Evolutionary conservation across 2,888 invertebrate genomes (phyloP).

Genomic region (Ormyrus pomaceus): DNA sequence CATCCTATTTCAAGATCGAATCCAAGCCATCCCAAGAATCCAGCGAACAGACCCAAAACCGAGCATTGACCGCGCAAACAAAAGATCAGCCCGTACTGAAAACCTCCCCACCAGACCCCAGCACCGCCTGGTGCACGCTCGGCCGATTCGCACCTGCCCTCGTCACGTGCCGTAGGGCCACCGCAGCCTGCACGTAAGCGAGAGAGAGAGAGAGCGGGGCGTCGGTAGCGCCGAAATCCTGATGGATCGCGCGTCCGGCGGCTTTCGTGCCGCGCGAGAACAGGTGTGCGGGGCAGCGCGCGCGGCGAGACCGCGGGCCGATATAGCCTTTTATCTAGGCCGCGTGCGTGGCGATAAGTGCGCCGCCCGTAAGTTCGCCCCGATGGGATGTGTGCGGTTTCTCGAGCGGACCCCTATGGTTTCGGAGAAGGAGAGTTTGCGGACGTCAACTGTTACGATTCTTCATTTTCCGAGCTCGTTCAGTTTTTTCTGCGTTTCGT

Average conservation of each 20-base stretch:
- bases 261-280: background rate
- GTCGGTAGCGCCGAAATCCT: background rate
- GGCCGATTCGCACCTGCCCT: constrained; percentile 27
- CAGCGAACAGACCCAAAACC: too few species aligned
- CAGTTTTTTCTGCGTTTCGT: too few species aligned
- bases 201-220: background rate
- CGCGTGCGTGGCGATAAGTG: constrained; percentile 27
- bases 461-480: too few species aligned
- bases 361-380: too few species aligned
- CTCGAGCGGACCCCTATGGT: background rate
- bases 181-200: too few species aligned
- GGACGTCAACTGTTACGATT: too few species aligned
- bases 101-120: too few species aligned
- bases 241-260: constrained; percentile 21
- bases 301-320: constrained; percentile 4
- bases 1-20: too few species aligned
- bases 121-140: too few species aligned
- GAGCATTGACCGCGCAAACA: too few species aligned
- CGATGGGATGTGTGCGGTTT: background rate
- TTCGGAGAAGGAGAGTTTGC: background rate
- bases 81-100: too few species aligned
- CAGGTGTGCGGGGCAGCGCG: constrained; percentile 36
- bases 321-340: constrained; percentile 53
- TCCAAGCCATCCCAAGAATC: too few species aligned
- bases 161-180: background rate